phyloP scores from a whole-genome alignment of 2,888 invertebrate species.

The Xestia xanthographa region DNA sequence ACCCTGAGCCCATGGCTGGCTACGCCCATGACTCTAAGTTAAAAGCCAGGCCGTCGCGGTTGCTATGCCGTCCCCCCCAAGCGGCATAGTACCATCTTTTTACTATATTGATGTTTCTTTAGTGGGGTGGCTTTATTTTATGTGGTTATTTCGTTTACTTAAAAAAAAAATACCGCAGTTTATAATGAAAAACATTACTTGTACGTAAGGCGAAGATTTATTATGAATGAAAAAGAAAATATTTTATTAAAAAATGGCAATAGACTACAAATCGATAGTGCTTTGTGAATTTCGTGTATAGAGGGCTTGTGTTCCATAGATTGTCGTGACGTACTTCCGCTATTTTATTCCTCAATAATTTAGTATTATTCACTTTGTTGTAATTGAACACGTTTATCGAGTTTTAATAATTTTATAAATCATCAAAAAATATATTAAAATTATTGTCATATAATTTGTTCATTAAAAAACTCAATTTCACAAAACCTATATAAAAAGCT shows the following conservation, averaged over 20 bases:
- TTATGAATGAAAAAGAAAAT: background rate
- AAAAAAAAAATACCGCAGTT: background rate
- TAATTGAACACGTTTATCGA: conserved; percentile 66
- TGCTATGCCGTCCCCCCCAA: background rate
- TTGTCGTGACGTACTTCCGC: conserved; percentile 82
- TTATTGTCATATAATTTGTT: conserved; percentile 58
- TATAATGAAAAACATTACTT: background rate
- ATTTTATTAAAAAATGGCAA: background rate
- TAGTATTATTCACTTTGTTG: conserved; percentile 74
- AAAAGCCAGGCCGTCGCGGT: background rate
- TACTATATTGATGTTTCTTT: background rate
- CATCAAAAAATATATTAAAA: conserved; percentile 75
- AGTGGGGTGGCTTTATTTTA: background rate
- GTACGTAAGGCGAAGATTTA: background rate
- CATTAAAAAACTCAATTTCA: conserved; percentile 50
- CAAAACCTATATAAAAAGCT: conserved; percentile 79
- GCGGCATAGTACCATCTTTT: background rate
- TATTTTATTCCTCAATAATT: conserved; percentile 81
- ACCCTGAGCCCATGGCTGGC: no score
- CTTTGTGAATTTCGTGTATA: conserved; percentile 17
- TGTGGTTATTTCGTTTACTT: background rate
- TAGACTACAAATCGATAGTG: conserved; percentile 55
- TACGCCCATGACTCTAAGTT: no score
- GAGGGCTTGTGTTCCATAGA: conserved; percentile 58
- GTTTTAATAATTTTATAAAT: conserved; percentile 73